Percentiles rank a stretch among this genome's conserved stretches.
These are phyloP conservation scores for Hestina assimilis DNA, from an alignment of 1,140 invertebrate species.

Conservation along the genomic window DNA sequence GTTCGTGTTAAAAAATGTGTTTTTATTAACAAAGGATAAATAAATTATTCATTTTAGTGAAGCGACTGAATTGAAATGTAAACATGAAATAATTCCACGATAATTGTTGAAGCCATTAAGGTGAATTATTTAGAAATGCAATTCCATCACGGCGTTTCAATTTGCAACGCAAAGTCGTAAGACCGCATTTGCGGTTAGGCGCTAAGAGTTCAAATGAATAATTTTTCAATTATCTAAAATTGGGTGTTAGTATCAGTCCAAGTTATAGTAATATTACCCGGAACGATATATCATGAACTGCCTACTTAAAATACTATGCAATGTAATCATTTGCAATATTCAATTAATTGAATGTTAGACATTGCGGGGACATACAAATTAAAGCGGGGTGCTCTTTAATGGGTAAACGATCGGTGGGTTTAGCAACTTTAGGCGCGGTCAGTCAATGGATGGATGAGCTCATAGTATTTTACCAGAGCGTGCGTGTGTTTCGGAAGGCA, in stretches of 20 bases:
- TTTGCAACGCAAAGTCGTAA: slow-evolving; percentile 25
- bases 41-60: not conserved
- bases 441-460: too few species aligned
- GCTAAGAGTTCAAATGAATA: slow-evolving; percentile 28
- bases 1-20: too few species aligned
- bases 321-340: too few species aligned
- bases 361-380: too few species aligned
- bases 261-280: not conserved
- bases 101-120: slow-evolving; percentile 3
- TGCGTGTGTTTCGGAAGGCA: too few species aligned
- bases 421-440: too few species aligned
- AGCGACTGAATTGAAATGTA: not conserved
- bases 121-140: slow-evolving; percentile 9
- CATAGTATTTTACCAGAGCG: too few species aligned
- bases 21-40: too few species aligned
- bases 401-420: too few species aligned
- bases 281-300: slow-evolving; percentile 5
- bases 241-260: slow-evolving; percentile 11
- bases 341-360: too few species aligned
- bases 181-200: slow-evolving; percentile 30
- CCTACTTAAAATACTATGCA: slow-evolving; percentile 9
- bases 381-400: too few species aligned
- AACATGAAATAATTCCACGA: slow-evolving; percentile 1
- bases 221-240: slow-evolving; percentile 38
- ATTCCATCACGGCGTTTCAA: slow-evolving; percentile 28